Evolutionary conservation across 2,113 vertebrate genomes (phyloP).

Genomic region (Chaetops frenatus): DNA sequence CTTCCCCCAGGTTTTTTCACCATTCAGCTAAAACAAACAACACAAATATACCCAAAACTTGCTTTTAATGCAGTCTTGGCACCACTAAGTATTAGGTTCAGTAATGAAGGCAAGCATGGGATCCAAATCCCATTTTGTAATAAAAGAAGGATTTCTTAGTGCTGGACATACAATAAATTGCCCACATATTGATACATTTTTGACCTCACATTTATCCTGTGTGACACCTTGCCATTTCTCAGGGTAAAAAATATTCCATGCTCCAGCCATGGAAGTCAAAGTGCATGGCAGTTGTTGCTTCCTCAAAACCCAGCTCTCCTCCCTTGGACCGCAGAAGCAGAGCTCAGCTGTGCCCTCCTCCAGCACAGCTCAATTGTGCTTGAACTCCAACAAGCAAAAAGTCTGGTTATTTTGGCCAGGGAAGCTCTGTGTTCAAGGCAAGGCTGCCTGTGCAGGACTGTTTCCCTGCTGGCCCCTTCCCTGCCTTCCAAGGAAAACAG

Average conservation of each 20-base stretch:
- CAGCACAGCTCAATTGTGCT: neutral
- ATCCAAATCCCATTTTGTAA: neutral
- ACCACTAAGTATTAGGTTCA: neutral
- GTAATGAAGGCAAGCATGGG: neutral
- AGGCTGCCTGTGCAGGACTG: neutral
- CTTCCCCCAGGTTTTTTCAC: neutral
- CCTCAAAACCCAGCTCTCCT: neutral
- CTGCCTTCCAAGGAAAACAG: neutral
- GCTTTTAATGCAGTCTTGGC: neutral
- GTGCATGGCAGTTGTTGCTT: neutral
- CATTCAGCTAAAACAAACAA: neutral
- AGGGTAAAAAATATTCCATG: neutral
- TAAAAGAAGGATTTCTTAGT: neutral
- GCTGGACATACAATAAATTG: neutral
- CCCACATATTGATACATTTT: neutral
- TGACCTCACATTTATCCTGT: neutral
- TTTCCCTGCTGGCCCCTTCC: neutral
- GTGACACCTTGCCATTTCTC: neutral
- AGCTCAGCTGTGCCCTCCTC: neutral
- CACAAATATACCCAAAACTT: neutral
- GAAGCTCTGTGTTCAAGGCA: neutral
- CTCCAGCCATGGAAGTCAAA: neutral
- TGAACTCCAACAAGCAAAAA: neutral
- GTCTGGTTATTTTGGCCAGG: slow-evolving; percentile 17
- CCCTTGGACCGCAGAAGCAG: fast-evolving